Evolutionary conservation across 2,888 invertebrate species (phyloP).

Genomic region (Drosophila anomalata): DNA sequence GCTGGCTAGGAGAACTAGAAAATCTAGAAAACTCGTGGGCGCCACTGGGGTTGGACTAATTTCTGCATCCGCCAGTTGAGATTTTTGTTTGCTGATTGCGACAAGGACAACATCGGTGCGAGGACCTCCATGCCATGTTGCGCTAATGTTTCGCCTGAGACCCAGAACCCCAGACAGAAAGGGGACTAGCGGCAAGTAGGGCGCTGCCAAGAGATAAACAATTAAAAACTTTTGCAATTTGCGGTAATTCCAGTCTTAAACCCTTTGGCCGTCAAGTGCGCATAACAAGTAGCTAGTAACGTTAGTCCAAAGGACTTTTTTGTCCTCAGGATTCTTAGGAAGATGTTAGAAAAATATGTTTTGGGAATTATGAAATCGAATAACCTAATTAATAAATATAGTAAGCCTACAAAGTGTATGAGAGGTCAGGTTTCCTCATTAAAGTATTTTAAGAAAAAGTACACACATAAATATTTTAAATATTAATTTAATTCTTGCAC

Average conservation of each 20-base stretch:
- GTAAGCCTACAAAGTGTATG: neutral
- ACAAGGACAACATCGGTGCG: conserved; percentile 63
- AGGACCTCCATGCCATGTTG: conserved; percentile 59
- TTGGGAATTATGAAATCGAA: neutral
- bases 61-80: conserved; percentile 68
- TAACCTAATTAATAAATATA: neutral
- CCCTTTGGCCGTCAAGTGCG: conserved; percentile 46
- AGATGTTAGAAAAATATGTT: conserved; percentile 16
- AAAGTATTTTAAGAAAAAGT: neutral
- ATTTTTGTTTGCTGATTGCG: conserved; percentile 75
- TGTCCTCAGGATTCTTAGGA: neutral
- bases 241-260: conserved; percentile 70
- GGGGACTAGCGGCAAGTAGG: neutral
- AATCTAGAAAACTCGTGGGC: conserved; percentile 14
- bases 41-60: conserved; percentile 37
- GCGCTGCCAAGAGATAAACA: conserved; percentile 65
- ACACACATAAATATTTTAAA: too few relatives aligned
- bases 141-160: conserved; percentile 68
- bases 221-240: conserved; percentile 81
- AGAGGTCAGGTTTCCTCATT: neutral
- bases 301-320: conserved; percentile 3
- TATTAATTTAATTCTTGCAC: too few relatives aligned
- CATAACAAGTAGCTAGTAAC: conserved; percentile 27
- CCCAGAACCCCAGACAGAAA: neutral
- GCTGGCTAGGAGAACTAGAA: conserved; percentile 2